Base-by-base conservation (phyloP, 2,113 vertebrate genomes). In the Paratilapia polleni region DNA sequence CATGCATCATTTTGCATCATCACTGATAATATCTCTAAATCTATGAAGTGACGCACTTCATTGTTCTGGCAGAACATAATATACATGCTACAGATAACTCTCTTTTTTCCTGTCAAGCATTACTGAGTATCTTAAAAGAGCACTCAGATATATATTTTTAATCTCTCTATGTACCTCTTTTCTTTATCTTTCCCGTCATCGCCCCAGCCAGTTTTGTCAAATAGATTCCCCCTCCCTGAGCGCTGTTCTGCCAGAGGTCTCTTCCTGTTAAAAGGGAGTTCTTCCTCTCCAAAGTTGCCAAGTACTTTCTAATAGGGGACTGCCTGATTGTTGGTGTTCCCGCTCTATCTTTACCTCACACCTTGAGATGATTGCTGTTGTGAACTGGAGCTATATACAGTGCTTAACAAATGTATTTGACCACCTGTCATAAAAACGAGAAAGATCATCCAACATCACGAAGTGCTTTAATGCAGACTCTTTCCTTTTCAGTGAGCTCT, bases 171-270 rank as follows among this genome's bases (percentile, higher is more conserved):
- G 13, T 4, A 64, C 7, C 22, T 15, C 1, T 64, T 41, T 24
- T 41, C 62, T 64, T 41, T 15, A 22, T 0, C 7, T 64, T 22
- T 64, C 62, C n/a, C 34, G n/a, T 64, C 20, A 64, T 22, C 24
- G 1, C 6, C 24, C 3, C 58, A 58, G 58, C 26, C 61, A 36
- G 31, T 63, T 63, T 17, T 36, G 5, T 14, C 47, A 49, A 14
- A 17, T 17, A 14, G 47, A 49, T 49, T 38, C 36, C 61, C 28
- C 13, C 34, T 63, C 19, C n/a, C 61, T 36, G 36, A 8, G 19
- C 12, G 7, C 9, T 0, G 36, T 63, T 38, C 38, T 41, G 62
- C 6, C 38, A 34, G 34, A 8, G 20, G n/a, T 43, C 0, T 1
- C 62, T 0, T 41, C 22, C 41, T 0, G 8, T 66, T 8, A 38